These are phyloP conservation scores for Paelopatides confundens DNA, from an alignment of 53 echinoderm and acorn worm species.

Conservation along the genomic window DNA sequence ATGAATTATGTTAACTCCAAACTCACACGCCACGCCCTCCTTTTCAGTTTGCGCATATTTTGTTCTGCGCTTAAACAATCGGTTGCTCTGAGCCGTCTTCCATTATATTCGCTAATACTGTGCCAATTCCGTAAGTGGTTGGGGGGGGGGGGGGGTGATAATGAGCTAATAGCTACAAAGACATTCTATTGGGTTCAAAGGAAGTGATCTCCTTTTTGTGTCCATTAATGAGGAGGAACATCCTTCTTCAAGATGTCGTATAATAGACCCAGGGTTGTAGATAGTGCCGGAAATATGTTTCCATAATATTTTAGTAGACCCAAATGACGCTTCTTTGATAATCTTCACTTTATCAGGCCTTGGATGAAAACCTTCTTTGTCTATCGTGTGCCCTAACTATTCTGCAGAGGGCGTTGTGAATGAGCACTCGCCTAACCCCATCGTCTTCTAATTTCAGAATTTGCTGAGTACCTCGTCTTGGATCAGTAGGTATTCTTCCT, in stretches of 20 bases:
- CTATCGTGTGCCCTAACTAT: slow-evolving; percentile 34
- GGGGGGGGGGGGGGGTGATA: slow-evolving; percentile 53
- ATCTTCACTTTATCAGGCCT: slow-evolving; percentile 44
- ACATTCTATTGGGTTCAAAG: slow-evolving; percentile 61
- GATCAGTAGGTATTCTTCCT: slow-evolving; percentile 49
- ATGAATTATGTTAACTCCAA: slow-evolving; percentile 15
- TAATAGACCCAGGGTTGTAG: slow-evolving; percentile 48
- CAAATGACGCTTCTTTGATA: slow-evolving; percentile 57
- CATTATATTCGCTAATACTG: slow-evolving; percentile 59
- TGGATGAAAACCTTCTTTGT: slow-evolving; percentile 51
- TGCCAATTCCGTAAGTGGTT: slow-evolving; percentile 71
- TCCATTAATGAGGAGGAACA: slow-evolving; percentile 48
- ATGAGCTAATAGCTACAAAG: slow-evolving; percentile 45
- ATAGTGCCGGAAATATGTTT: slow-evolving; percentile 56
- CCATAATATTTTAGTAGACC: slow-evolving; percentile 74
- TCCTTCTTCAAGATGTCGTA: slow-evolving; percentile 52
- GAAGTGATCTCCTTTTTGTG: slow-evolving; percentile 36
- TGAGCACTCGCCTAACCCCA: slow-evolving; percentile 61
- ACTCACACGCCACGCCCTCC: neutral
- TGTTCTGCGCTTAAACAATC: slow-evolving; percentile 13
- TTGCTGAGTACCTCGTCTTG: slow-evolving; percentile 22
- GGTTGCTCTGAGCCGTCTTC: slow-evolving; percentile 47
- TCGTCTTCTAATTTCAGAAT: slow-evolving; percentile 46
- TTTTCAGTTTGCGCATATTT: neutral
- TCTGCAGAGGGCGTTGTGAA: slow-evolving; percentile 13